These are phyloP conservation scores for Amphipoea oculea DNA, from an alignment of 2,888 invertebrate genomes.

Conservation along the genomic window DNA sequence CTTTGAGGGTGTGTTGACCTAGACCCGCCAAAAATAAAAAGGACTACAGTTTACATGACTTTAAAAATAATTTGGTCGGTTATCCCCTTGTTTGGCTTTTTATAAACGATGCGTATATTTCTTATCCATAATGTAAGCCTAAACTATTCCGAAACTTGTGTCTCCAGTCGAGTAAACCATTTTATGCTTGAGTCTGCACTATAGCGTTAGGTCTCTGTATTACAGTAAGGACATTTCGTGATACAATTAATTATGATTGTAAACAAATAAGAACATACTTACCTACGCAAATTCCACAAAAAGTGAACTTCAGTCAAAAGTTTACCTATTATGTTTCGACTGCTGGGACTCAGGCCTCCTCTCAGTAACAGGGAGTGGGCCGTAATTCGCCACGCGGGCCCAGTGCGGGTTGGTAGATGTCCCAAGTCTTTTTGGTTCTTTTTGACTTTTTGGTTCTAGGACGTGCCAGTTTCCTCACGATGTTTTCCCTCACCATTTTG, in stretches of 20 bases:
- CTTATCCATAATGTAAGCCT: neutral
- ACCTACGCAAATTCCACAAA: neutral
- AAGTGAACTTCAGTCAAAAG: neutral
- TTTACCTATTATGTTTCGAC: no score
- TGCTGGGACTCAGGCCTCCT: no score
- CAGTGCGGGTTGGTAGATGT: no score
- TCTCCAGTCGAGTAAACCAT: neutral
- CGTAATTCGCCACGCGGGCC: no score
- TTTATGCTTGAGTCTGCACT: neutral
- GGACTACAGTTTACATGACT: conserved; percentile 29
- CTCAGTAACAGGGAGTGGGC: no score
- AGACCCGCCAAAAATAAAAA: conserved; percentile 44
- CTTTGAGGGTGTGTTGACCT: conserved; percentile 64
- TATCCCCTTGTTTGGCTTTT: neutral
- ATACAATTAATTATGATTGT: neutral
- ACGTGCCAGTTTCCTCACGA: no score
- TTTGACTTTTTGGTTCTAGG: no score
- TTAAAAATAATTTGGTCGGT: neutral
- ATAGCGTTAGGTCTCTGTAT: neutral
- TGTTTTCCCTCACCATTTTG: no score
- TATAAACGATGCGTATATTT: neutral
- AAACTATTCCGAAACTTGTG: no score
- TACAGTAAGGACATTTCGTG: neutral
- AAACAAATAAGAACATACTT: neutral
- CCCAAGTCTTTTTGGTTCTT: no score